Conservation (phyloP, 2,113 vertebrate genomes). For the Poicephalus meyeri region DNA sequence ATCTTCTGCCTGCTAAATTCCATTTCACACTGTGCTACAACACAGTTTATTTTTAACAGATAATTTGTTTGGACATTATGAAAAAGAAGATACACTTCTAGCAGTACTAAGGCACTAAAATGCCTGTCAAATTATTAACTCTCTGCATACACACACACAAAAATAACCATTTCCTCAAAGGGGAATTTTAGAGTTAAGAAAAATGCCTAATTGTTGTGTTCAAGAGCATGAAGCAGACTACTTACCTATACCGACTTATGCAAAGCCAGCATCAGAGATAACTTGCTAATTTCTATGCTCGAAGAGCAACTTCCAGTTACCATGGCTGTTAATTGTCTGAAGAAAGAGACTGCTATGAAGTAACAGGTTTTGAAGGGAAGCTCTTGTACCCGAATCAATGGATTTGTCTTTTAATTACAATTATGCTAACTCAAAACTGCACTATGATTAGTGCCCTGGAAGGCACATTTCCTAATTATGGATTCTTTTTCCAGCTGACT, state of each 20-base stretch:
- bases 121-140: neutral
- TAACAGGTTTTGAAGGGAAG: neutral
- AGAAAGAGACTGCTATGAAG: neutral
- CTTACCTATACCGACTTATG: neutral
- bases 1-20: constrained; percentile 46
- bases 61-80: constrained; percentile 67
- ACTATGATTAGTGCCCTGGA: neutral
- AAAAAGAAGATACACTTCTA: constrained; percentile 33
- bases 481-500: neutral
- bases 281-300: neutral
- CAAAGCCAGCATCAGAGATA: neutral
- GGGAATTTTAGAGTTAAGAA: neutral
- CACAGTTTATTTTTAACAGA: constrained; percentile 62
- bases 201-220: neutral
- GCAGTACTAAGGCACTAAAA: neutral
- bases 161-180: neutral
- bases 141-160: neutral
- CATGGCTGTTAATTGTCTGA: neutral
- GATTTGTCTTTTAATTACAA: neutral
- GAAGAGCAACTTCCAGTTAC: neutral
- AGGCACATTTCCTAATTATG: neutral
- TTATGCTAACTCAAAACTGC: neutral
- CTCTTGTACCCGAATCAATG: neutral
- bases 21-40: constrained; percentile 36
- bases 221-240: neutral